Percentiles rank a stretch among this genome's conserved stretches.
Conservation (phyloP, 2,113 vertebrate genomes). For the Leptobrachium ailaonicum region DNA sequence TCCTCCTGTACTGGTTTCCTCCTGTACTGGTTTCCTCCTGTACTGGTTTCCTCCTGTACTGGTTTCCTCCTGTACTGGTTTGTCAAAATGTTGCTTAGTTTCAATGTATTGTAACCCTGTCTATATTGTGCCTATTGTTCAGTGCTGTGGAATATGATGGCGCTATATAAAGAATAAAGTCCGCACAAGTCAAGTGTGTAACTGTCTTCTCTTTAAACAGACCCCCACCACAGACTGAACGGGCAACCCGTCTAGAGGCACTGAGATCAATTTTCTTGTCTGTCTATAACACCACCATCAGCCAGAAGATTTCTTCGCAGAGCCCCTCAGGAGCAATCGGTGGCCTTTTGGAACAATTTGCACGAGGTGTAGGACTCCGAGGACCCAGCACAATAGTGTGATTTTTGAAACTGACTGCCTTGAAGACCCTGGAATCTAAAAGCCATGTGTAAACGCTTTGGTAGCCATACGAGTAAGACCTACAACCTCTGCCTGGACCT, state of each 20-base stretch:
- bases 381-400: conserved; percentile 81
- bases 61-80: no score
- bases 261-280: conserved; percentile 90
- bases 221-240: conserved; percentile 69
- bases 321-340: conserved; percentile 89
- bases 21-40: no score
- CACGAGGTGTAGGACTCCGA: conserved; percentile 87
- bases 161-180: no score
- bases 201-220: conserved; percentile 52
- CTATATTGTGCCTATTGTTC: no score
- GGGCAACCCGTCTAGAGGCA: conserved; percentile 85
- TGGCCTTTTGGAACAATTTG: conserved; percentile 93
- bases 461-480: conserved; percentile 30
- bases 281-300: conserved; percentile 89
- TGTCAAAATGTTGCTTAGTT: no score
- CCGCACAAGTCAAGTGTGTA: neutral
- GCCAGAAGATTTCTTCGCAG: conserved; percentile 77
- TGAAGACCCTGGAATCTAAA: conserved; percentile 47
- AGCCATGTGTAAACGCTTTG: conserved; percentile 50
- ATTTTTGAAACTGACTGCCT: conserved; percentile 39
- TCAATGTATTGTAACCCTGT: no score
- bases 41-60: no score
- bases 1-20: no score
- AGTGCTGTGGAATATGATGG: no score
- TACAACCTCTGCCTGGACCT: neutral